Evolutionary conservation across 2,113 vertebrate genomes (phyloP), one percentile per base, ranked within the genome.

Genomic region (Dissostichus mawsoni): DNA sequence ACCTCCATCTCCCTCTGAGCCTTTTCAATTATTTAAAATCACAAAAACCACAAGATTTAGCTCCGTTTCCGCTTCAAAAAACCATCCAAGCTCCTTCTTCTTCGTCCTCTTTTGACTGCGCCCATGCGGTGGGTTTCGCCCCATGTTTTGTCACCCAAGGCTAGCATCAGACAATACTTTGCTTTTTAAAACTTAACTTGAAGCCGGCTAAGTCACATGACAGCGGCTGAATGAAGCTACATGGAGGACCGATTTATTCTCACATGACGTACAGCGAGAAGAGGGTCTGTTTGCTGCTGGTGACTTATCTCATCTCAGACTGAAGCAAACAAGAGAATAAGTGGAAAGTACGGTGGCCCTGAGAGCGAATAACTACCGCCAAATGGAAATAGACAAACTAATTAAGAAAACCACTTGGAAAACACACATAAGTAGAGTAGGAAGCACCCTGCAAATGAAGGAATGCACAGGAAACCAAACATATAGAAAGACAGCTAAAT

Each of bases 211-310:
- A 13, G 10, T 79, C 62, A 59, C 62, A 83, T 71, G 77, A 88
- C 86, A 82, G 80, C 20, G 5, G 73, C 78, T 76, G 80, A 90
- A 84, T 41, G 84, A 78, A 73, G 44, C 64, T 58, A 13, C 25
- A 11, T 36, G 45, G 61, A 74, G 55, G 29, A 57, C 57, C 52
- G 63, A 20, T 20, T 20, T 8, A 25, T 67, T 74, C 63, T n/a
- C 33, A 29, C 59, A 78, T 80, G 74, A 48, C 20, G 16, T 3
- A 12, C 52, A 1, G 48, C 11, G n/a, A 51, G 50, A 55, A 1
- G 20, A 62, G 29, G 14, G 41, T 25, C 56, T 16, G 4, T 56
- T n/a, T 13, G 58, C 58, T 53, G 23, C 68, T 12, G 33, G 50
- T 8, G 29, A 53, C 61, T 78, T 53, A 56, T 64, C 67, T 58